A percentile compares a stretch with the other conserved stretches of the same genome.
These are phyloP conservation scores for Micronycteris hirsuta DNA, from an alignment of 2,113 vertebrate genomes.

Conservation along the genomic window DNA sequence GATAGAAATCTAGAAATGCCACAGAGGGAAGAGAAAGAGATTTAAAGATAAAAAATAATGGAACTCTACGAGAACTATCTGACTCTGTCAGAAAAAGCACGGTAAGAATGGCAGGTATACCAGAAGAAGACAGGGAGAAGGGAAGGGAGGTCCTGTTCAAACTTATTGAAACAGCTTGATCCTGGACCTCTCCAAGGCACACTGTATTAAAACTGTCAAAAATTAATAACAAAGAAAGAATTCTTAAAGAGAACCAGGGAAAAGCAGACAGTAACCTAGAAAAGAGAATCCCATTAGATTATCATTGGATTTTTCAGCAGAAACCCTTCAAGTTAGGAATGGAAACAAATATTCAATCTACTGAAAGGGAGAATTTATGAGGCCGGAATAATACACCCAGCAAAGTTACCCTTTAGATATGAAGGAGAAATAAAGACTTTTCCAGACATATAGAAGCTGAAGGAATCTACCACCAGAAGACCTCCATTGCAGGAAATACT, in stretches of 20 bases:
- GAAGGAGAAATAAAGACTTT: no score
- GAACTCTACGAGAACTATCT: background rate
- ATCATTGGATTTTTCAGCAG: background rate
- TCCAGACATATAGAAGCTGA: no score
- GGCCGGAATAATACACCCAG: background rate
- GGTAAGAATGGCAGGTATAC: background rate
- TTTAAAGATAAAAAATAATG: background rate
- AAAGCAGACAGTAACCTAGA: no score
- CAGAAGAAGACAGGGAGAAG: background rate
- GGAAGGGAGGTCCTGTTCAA: background rate
- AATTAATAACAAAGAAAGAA: background rate
- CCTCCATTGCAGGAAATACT: no score
- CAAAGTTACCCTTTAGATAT: background rate
- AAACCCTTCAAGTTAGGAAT: background rate
- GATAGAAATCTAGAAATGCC: no score
- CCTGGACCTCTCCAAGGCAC: background rate
- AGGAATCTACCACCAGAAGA: no score
- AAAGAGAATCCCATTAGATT: background rate
- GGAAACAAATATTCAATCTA: background rate
- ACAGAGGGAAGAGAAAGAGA: no score
- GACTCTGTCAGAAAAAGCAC: background rate
- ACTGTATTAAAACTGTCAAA: background rate
- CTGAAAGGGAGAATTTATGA: background rate
- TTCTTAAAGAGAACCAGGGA: background rate
- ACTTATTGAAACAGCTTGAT: background rate